Evolutionary conservation across 1,140 invertebrate species (phyloP).

Genomic region (Asobara japonica): DNA sequence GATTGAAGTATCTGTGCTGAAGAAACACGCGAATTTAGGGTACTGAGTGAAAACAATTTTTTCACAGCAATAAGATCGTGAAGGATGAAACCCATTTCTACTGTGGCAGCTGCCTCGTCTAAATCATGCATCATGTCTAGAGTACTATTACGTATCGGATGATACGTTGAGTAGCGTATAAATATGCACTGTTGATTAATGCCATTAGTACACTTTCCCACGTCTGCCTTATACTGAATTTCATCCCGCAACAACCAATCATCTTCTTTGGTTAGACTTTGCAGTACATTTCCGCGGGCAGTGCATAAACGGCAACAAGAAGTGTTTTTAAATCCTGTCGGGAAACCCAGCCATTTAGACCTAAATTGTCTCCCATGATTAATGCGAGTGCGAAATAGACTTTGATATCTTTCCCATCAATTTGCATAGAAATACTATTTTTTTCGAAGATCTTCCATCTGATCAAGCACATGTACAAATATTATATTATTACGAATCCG

Average conservation of each 20-base stretch:
- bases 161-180: neutral
- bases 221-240: slow-evolving; percentile 29
- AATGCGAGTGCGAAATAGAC: slow-evolving; percentile 34
- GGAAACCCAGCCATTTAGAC: slow-evolving; percentile 30
- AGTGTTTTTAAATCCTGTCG: slow-evolving; percentile 24
- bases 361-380: slow-evolving; percentile 39
- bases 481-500: slow-evolving; percentile 10
- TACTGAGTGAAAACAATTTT: slow-evolving; percentile 30
- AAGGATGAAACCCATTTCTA: slow-evolving; percentile 15
- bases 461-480: slow-evolving; percentile 32
- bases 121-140: neutral
- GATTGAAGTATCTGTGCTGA: neutral
- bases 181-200: slow-evolving; percentile 30
- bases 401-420: slow-evolving; percentile 8
- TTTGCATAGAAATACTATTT: slow-evolving; percentile 31
- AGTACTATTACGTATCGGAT: slow-evolving; percentile 23
- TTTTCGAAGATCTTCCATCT: slow-evolving; percentile 34
- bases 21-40: slow-evolving; percentile 26
- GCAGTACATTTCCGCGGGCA: neutral
- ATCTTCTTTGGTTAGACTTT: slow-evolving; percentile 19
- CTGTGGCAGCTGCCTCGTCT: slow-evolving; percentile 8
- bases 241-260: slow-evolving; percentile 11
- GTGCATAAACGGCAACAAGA: slow-evolving; percentile 32
- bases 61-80: slow-evolving; percentile 16
- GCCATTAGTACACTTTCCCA: neutral